Evolutionary conservation across 2,797 vertebrate species (phyloP).

Genomic region (Rhinoraja longicauda): DNA sequence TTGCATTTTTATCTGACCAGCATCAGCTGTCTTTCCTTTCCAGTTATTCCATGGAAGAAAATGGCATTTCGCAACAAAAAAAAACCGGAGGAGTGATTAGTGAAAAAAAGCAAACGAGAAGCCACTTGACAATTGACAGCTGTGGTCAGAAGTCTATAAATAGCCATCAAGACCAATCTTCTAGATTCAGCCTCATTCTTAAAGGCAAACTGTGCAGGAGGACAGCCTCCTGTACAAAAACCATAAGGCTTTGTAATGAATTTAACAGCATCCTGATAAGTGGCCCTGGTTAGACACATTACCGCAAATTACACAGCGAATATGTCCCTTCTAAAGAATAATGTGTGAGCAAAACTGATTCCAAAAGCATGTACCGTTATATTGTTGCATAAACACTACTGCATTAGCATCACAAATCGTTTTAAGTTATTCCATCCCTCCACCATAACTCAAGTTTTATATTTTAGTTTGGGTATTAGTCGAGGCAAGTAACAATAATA

Average conservation of each 20-base stretch:
- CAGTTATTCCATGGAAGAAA: background rate
- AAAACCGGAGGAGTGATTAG: background rate
- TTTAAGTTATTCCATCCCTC: background rate
- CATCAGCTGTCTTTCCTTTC: slow-evolving; percentile 24
- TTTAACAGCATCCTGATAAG: background rate
- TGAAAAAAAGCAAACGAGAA: slow-evolving; percentile 4
- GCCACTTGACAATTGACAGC: slow-evolving; percentile 22
- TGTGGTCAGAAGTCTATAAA: slow-evolving; percentile 1
- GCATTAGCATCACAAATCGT: background rate
- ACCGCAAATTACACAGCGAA: background rate
- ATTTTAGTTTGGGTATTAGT: background rate
- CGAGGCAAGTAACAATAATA: too few relatives aligned
- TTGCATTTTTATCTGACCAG: background rate
- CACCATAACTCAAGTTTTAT: background rate
- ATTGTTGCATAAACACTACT: background rate
- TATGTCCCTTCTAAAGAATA: background rate
- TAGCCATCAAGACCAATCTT: background rate
- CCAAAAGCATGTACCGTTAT: background rate
- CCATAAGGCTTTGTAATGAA: background rate
- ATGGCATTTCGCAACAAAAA: background rate
- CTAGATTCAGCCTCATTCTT: background rate
- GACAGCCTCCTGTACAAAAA: background rate
- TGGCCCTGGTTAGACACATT: too few relatives aligned
- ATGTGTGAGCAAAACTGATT: background rate
- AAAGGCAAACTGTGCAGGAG: background rate